Conservation (phyloP, 2,113 vertebrate genomes). For the Campylomormyrus tamandua region DNA sequence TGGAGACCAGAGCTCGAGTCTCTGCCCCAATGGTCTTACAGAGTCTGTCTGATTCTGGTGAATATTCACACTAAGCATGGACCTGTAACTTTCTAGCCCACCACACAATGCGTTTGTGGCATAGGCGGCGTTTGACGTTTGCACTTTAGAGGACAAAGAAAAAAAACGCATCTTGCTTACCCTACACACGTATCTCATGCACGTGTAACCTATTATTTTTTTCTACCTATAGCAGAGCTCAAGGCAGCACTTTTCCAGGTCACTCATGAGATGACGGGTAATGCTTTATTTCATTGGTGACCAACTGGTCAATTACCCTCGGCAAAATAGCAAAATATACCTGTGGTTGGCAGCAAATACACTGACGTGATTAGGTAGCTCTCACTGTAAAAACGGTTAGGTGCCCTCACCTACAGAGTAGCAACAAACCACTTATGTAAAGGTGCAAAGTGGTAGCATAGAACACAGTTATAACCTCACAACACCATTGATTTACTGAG, state of each 20-base stretch:
- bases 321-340: background rate
- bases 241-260: background rate
- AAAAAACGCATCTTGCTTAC: background rate
- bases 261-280: background rate
- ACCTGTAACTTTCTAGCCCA: background rate
- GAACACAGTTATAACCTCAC: background rate
- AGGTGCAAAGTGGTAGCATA: background rate
- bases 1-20: background rate
- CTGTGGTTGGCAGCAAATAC: background rate
- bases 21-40: background rate
- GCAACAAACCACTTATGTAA: background rate
- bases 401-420: background rate
- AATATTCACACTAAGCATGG: background rate
- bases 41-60: background rate
- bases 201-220: background rate
- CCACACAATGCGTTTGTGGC: background rate
- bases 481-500: background rate
- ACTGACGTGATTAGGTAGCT: background rate
- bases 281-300: background rate
- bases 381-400: background rate
- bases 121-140: background rate
- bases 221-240: background rate
- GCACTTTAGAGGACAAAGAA: background rate
- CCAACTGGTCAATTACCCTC: background rate
- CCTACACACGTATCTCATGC: background rate